Evolutionary conservation across 2,113 vertebrate species (phyloP).

Genomic region (Hypanus sabinus): DNA sequence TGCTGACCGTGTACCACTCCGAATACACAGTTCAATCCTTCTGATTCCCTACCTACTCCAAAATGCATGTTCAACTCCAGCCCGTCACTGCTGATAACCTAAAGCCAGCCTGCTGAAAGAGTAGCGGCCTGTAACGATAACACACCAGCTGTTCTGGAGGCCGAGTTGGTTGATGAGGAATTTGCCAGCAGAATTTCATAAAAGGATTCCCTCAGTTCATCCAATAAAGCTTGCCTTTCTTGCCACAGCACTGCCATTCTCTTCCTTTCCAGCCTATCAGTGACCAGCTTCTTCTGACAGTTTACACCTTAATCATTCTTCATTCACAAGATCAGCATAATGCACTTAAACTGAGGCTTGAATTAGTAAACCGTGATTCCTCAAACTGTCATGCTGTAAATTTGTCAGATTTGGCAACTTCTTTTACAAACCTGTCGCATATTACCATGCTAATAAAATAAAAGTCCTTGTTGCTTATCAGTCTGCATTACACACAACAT

Average conservation of each 20-base stretch:
- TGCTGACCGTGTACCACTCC: too few relatives aligned
- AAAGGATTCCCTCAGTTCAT: neutral
- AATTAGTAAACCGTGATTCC: slow-evolving; percentile 21
- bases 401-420: slow-evolving; percentile 20
- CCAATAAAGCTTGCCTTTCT: neutral
- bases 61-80: too few relatives aligned
- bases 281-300: neutral
- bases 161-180: neutral
- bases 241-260: neutral
- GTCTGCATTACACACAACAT: too few relatives aligned
- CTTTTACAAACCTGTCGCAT: neutral
- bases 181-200: too few relatives aligned
- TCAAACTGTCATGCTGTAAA: neutral
- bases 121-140: too few relatives aligned
- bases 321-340: neutral
- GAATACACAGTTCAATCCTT: too few relatives aligned
- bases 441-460: neutral
- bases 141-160: too few relatives aligned
- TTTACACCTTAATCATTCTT: neutral
- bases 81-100: too few relatives aligned
- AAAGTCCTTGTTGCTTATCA: neutral
- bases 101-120: too few relatives aligned
- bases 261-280: neutral
- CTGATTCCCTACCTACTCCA: too few relatives aligned
- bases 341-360: neutral